Evolutionary conservation across 2,797 vertebrate genomes (phyloP), one percentile per base, ranked within the genome.

Genomic region (Microctenopoma stevenorrisi): DNA sequence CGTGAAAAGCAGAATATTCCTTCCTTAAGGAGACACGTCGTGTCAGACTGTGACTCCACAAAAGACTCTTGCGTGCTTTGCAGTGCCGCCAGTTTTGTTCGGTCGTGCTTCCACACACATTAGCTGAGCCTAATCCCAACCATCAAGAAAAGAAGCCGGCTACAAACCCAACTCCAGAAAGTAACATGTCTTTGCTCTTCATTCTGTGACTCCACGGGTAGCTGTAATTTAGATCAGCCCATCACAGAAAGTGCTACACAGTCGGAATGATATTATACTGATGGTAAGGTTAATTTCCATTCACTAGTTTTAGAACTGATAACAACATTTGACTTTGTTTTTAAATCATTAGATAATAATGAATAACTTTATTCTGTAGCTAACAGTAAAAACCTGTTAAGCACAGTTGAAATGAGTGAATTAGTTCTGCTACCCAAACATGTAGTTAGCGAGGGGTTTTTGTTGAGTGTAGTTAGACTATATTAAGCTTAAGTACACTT

Each of bases 71-170:
- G 14, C 55, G 26, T 37, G 40, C 13, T 3, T 53, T 60, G 30
- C 46, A 26, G 40, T 4, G 44, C 4, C 28, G 10, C 33, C n/a
- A 7, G 38, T 35, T 25, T 33, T 9, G n/a, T 43, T 49, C 10
- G 11, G 50, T 22, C 33, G 49, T 18, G 60, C 37, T n/a, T 26
- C 38, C 5, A 1, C 48, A 13, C 5, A 7, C 3, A 11, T 75
- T 76, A 72, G 49, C 68, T 0, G 4, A 59, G 52, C 37, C 13
- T 47, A 62, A 0, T 64, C 62, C 56, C 66, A 22, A 25, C 37
- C 1, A 72, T 71, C 68, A 79, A 88, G 74, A 76, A 59, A 70
- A 84, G 83, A 84, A 84, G 81, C 53, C 58, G 60, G 15, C 83
- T 63, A 60, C 62, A 14, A 26, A 30, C 53, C 61, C 54, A 49